Evolutionary conservation across 2,888 invertebrate genomes (phyloP), one percentile per base, ranked within the genome.

Genomic region (Phoenoteleia sp.): DNA sequence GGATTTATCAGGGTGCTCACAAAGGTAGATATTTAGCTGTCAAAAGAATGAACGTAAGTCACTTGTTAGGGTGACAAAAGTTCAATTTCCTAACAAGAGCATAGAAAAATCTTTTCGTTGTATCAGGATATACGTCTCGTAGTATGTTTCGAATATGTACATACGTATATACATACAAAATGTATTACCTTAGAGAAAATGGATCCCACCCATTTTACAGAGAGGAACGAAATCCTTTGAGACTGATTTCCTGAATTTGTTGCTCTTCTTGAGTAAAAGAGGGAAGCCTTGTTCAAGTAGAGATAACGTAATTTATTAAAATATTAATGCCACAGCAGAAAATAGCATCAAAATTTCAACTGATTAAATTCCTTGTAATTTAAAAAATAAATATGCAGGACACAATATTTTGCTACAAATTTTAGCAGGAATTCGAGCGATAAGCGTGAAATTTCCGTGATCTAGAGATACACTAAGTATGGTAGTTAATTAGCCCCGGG

Each of bases 41-140:
- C 47, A 33, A 39, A 27, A 58, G 42, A 62, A 33, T 54, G 21
- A 47, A 45, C 19, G 17, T 62, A 69, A 69, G 52, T 52, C 21
- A 64, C 52, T 74, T 81, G 54, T 72, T 62, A 62, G 54, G 88
- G 92, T 91, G 91, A 91, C 90, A 90, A 92, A 91, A 92, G 91
- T 91, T 92, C 92, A 92, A 93, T 92, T 92, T 91, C 89, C 84
- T 87, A 84, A 88, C 60, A 91, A 92, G 90, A 92, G 89, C 90
- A 87, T 79, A 83, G 88, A 91, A 90, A 91, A 92, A 91, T 91
- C 90, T 91, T 89, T 79, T 87, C 87, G 84, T 85, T 89, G 67
- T 90, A 89, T 90, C 87, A 87, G 85, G 86, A 87, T 88, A 77
- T 79, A 88, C 84, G 85, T 69, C 87, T 77, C 69, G 23, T 62